Conservation (phyloP, 2,113 vertebrate genomes). For the Pica pica region DNA sequence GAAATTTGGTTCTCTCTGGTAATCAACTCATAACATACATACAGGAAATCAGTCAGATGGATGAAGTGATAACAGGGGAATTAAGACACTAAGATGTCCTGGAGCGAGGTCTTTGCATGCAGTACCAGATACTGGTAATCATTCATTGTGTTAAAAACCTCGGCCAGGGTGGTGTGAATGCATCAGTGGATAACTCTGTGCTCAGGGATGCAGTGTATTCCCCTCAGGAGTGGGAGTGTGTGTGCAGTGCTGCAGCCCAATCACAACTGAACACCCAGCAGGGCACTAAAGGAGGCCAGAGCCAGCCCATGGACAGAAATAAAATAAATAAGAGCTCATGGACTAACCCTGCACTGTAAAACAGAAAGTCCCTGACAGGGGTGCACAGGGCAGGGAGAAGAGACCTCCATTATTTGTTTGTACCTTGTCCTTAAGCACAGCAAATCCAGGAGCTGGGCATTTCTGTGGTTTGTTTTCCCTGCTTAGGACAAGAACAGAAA, state of each 20-base stretch:
- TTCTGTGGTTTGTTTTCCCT: background rate
- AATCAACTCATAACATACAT: rapidly evolving
- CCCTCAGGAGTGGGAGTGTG: background rate
- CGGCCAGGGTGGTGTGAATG: background rate
- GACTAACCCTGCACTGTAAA: background rate
- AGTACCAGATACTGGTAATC: background rate
- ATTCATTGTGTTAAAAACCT: background rate
- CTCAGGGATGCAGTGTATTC: background rate
- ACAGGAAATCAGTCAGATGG: background rate
- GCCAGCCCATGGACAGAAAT: background rate
- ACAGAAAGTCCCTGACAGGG: background rate
- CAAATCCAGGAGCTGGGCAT: background rate
- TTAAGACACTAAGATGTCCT: background rate
- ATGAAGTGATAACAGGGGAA: background rate
- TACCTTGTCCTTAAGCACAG: background rate
- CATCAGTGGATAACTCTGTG: background rate
- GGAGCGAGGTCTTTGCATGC: background rate
- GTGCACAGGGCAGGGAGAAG: background rate
- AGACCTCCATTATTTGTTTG: background rate
- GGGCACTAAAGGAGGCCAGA: background rate
- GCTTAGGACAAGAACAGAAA: background rate
- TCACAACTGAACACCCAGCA: background rate
- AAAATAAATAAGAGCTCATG: background rate
- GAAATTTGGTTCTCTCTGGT: background rate
- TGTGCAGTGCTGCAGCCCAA: background rate